phyloP scores from a whole-genome alignment of 1,140 invertebrate genomes.

The Heliconius nattereri region DNA sequence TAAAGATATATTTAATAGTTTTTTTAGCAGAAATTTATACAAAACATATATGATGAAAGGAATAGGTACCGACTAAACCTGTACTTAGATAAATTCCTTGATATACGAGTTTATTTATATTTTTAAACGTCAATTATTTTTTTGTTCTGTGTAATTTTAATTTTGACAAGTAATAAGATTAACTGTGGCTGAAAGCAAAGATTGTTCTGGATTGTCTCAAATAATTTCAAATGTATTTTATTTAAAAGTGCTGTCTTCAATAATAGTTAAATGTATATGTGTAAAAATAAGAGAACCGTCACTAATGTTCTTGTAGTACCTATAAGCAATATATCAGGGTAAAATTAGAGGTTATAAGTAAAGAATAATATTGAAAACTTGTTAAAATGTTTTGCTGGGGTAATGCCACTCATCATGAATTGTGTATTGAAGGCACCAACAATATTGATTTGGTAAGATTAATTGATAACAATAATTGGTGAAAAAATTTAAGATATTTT shows the following conservation, averaged over 20 bases:
- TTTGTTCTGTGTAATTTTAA: background rate
- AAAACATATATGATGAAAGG: too few species aligned
- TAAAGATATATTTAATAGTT: too few species aligned
- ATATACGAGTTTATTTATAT: background rate
- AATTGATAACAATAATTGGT: background rate
- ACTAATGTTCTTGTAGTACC: conserved; percentile 16
- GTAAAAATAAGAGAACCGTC: background rate
- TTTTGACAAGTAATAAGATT: conserved; percentile 16
- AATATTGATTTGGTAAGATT: conserved; percentile 66
- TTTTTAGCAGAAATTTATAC: too few species aligned
- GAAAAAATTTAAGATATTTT: background rate
- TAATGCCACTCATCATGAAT: conserved; percentile 76
- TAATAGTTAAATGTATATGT: conserved; percentile 38
- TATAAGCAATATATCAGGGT: conserved; percentile 33
- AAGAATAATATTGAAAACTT: conserved; percentile 36
- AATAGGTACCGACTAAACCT: too few species aligned
- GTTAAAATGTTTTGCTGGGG: conserved; percentile 77
- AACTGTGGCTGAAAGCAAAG: conserved; percentile 40
- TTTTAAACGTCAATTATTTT: conserved; percentile 9
- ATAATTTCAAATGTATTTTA: conserved; percentile 50
- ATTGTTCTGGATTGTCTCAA: conserved; percentile 61
- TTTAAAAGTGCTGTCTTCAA: conserved; percentile 50
- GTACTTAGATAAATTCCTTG: too few species aligned
- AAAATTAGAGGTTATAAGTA: conserved; percentile 51
- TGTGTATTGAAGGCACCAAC: conserved; percentile 66